Percentiles rank a stretch among this genome's conserved stretches.
phyloP scores from a whole-genome alignment of 2,113 vertebrate species.

The rabbit (Oryctolagus cuniculus) region mOryCun1.1 NC_091438.1:137171501-137172000 shows the following conservation, averaged over 20 bases:
- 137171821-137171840: not conserved
- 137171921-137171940: rapidly evolving
- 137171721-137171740: not conserved
- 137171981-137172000: too few relatives aligned
- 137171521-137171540: not conserved
- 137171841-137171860: not conserved
- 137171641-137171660: not conserved
- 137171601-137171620: not conserved
- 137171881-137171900: not conserved
- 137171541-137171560: not conserved
- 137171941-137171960: not conserved
- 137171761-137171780: not conserved
- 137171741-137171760: not conserved
- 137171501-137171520: not conserved
- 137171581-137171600: not conserved
- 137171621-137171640: not conserved
- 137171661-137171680: not conserved
- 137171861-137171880: not conserved
- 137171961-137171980: too few relatives aligned
- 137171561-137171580: not conserved
- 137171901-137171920: too few relatives aligned
- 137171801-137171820: not conserved
- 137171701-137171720: not conserved
- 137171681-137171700: not conserved
- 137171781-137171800: not conserved